Conservation (phyloP, 1,140 invertebrate species). For the Aphis gossypii region DNA sequence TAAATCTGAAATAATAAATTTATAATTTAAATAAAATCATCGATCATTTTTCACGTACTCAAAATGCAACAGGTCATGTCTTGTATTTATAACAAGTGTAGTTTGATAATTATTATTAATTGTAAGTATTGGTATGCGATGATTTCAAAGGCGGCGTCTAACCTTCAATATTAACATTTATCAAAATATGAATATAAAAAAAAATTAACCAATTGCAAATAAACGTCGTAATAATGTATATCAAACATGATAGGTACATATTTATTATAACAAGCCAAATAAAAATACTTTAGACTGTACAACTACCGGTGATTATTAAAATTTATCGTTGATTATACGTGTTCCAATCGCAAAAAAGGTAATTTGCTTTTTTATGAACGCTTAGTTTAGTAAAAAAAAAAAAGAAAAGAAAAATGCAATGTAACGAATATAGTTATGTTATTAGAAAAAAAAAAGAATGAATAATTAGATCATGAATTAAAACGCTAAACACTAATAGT, state of each 20-base stretch:
- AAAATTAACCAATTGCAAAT: neutral
- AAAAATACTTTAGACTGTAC: neutral
- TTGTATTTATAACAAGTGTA: too few relatives aligned
- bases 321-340: neutral
- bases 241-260: neutral
- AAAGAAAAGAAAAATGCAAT: neutral
- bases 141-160: too few relatives aligned
- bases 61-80: too few relatives aligned
- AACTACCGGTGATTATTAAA: neutral
- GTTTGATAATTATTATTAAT: too few relatives aligned
- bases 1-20: too few relatives aligned
- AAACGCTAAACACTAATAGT: neutral
- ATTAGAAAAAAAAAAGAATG: neutral
- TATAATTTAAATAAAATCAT: too few relatives aligned
- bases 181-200: too few relatives aligned
- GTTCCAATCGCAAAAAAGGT: neutral
- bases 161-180: too few relatives aligned
- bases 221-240: neutral
- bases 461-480: constrained; percentile 8
- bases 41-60: too few relatives aligned
- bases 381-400: neutral
- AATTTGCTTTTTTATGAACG: neutral
- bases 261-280: neutral
- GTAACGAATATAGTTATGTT: neutral
- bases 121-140: too few relatives aligned